Conservation (phyloP, 2,797 vertebrate genomes). For the Sarcophilus harrisii region DNA sequence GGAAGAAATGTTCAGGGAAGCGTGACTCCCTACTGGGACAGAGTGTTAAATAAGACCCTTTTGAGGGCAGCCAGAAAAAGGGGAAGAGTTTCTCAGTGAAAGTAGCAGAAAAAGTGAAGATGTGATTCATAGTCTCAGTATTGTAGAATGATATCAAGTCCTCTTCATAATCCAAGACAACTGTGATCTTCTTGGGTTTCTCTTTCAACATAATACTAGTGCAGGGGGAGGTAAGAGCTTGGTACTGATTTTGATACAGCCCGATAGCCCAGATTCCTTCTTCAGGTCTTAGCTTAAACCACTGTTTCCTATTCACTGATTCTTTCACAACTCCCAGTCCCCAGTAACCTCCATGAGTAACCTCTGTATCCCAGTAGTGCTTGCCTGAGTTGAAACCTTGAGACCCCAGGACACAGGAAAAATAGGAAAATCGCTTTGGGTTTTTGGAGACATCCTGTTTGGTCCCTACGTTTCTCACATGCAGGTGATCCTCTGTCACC, state of each 20-base stretch:
- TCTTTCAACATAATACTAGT: constrained; percentile 78
- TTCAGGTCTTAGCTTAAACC: constrained; percentile 86
- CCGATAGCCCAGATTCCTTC: constrained; percentile 87
- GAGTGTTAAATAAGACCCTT: neutral
- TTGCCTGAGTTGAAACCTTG: constrained; percentile 79
- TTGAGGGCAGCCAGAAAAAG: constrained; percentile 79
- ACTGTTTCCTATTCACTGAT: constrained; percentile 86
- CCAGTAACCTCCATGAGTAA: constrained; percentile 84
- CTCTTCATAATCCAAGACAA: constrained; percentile 84
- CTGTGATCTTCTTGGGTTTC: constrained; percentile 81
- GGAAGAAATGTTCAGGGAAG: neutral
- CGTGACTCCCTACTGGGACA: neutral
- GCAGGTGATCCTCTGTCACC: constrained; percentile 32
- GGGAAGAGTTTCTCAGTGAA: constrained; percentile 86
- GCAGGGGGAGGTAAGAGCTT: constrained; percentile 84
- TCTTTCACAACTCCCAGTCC: constrained; percentile 84
- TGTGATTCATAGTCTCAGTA: constrained; percentile 84
- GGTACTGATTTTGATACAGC: constrained; percentile 82
- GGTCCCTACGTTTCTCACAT: constrained; percentile 7
- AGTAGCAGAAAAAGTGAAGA: constrained; percentile 85
- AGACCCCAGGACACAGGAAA: constrained; percentile 85
- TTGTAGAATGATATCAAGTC: constrained; percentile 86
- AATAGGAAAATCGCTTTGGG: constrained; percentile 84
- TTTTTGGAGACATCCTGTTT: constrained; percentile 39
- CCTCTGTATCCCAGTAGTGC: constrained; percentile 58